Percentiles rank a stretch among this genome's conserved stretches.
These are phyloP conservation scores for Gymnogyps californianus DNA, from an alignment of 2,113 vertebrate genomes.

Conservation along the genomic window DNA sequence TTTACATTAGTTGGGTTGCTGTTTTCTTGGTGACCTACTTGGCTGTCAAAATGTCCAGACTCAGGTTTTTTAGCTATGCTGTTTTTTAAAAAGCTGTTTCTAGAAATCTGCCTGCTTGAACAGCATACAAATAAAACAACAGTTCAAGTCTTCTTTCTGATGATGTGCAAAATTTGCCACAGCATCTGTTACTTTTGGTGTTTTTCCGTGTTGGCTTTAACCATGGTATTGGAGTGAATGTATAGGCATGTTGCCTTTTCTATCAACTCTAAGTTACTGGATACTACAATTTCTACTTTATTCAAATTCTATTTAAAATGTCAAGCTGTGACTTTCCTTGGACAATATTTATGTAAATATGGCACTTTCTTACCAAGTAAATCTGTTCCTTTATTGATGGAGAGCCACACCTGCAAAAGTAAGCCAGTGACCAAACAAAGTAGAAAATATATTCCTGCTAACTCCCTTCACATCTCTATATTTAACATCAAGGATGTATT, in stretches of 20 bases:
- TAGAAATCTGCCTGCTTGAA: neutral
- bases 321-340: neutral
- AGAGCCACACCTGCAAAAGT: neutral
- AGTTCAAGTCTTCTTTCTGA: neutral
- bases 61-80: neutral
- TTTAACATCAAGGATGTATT: neutral
- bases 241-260: neutral
- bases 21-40: constrained; percentile 23
- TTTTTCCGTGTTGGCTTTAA: neutral
- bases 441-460: neutral
- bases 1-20: neutral
- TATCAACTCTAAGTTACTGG: neutral
- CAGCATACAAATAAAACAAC: neutral
- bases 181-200: neutral
- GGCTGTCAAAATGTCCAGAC: neutral
- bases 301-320: neutral
- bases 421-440: neutral
- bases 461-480: neutral
- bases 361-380: neutral
- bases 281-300: neutral
- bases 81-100: neutral
- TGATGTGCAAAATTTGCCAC: neutral
- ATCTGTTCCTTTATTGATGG: neutral
- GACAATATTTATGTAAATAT: neutral
- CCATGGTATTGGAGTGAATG: neutral